Conservation (phyloP, 1,140 invertebrate species). For the Drosophila auraria region DNA sequence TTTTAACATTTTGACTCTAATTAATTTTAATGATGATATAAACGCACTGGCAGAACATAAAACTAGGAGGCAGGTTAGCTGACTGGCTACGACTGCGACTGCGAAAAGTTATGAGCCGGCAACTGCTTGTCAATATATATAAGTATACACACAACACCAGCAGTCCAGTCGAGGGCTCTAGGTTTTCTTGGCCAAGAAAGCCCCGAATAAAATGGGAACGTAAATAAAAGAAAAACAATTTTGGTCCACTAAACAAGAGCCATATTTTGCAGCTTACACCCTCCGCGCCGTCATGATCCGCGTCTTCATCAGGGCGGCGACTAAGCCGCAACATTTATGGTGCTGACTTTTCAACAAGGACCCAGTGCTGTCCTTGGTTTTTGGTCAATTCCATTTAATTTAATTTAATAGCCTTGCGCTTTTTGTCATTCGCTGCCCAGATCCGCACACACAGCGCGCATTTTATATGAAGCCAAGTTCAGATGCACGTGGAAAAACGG, state of each 20-base stretch:
- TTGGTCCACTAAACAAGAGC: slow-evolving; percentile 51
- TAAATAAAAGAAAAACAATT: slow-evolving; percentile 56
- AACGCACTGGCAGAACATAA: slow-evolving; percentile 57
- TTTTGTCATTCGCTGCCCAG: slow-evolving; percentile 76
- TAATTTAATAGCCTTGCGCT: slow-evolving; percentile 84
- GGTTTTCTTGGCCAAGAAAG: slow-evolving; percentile 21
- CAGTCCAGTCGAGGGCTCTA: slow-evolving; percentile 3
- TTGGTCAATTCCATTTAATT: slow-evolving; percentile 83
- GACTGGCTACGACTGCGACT: slow-evolving; percentile 5
- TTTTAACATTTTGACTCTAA: slow-evolving; percentile 83
- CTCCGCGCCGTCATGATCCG: slow-evolving; percentile 14
- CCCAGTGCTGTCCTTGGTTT: slow-evolving; percentile 64
- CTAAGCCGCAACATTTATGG: slow-evolving; percentile 61
- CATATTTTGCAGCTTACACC: slow-evolving; percentile 57
- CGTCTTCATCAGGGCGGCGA: slow-evolving; percentile 16
- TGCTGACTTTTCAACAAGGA: slow-evolving; percentile 60
- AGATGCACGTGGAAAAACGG: neutral
- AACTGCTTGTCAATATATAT: slow-evolving; percentile 56
- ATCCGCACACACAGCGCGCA: slow-evolving; percentile 55
- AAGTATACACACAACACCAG: slow-evolving; percentile 11
- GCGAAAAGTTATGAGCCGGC: slow-evolving; percentile 46
- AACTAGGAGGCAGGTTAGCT: slow-evolving; percentile 33
- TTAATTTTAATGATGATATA: slow-evolving; percentile 84
- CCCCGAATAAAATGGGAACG: slow-evolving; percentile 15
- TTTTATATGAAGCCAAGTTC: slow-evolving; percentile 63